Base-by-base conservation (phyloP, 92 coral and sea anemone species). In the Anthopleura xanthogrammica region DNA sequence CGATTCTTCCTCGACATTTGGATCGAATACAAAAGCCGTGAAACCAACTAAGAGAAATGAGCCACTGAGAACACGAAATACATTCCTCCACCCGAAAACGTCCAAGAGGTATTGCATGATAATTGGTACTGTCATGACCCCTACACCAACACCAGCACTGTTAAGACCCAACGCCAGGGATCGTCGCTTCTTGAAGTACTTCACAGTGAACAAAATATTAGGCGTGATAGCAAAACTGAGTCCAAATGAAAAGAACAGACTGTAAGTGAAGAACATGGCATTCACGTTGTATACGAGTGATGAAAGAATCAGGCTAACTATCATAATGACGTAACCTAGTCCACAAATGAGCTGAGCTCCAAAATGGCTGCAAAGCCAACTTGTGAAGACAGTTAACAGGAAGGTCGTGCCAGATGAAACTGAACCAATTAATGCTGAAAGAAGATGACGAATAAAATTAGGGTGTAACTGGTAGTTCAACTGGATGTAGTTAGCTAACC, bases 101-200 rank as follows among this genome's bases (percentile, higher is more conserved):
- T 60, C 79, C n/a, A 90, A 41, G 4, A 90, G 70, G 54, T 75
- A 70, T 80, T 90, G 85, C 12, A 85, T 46, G 11, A 83, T 52
- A 66, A 79, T 87, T 2, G 91, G 91, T 58, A 87, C 58, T 11
- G 86, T 52, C 73, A 90, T 86, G 12, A 87, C 76, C 2, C 91
- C 93, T 8, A 88, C 73, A 2, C 91, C 93, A 12, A 48, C 86
- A 41, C 93, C 93, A 12, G 85, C 74, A 3, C 66, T 55, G 7
- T 68, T 43, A 20, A 80, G 1, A 11, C 89, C 89, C 46, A 71
- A 29, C 9, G 89, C 89, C 8, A 86, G 72, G 1, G 89, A 80
- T 3, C 89, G 80, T 20, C 84, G 85, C 60, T 76, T 72, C 20
- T 80, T 60, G 43, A 86, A 86, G 73, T 86, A 86, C 52, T 74